Conservation (phyloP, 1,140 invertebrate species). For the Heliothis virescens region DNA sequence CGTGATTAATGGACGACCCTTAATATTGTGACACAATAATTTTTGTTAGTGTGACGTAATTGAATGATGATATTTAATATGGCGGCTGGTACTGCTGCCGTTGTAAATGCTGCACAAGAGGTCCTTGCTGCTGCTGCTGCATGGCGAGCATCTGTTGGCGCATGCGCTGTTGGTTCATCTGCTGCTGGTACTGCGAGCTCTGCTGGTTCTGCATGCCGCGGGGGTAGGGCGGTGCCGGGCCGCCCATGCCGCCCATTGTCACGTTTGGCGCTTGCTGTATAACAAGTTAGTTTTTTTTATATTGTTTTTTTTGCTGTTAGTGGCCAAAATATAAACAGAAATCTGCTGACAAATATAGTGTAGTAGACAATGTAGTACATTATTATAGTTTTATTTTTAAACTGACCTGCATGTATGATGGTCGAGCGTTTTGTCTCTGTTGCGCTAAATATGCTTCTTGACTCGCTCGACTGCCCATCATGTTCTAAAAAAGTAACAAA, state of each 20-base stretch:
- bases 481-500: constrained; percentile 71
- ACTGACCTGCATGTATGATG: constrained; percentile 85
- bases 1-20: no score
- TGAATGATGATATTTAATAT: constrained; percentile 65
- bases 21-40: no score
- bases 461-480: constrained; percentile 80
- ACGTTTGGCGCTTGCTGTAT: constrained; percentile 88
- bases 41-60: no score
- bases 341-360: no score
- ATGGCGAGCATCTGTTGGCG: constrained; percentile 88
- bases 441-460: constrained; percentile 85
- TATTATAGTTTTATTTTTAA: constrained; percentile 5
- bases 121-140: constrained; percentile 85
- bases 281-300: not conserved
- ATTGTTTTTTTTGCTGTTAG: not conserved
- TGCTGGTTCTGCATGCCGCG: constrained; percentile 85
- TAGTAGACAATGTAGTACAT: no score
- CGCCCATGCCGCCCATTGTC: constrained; percentile 89
- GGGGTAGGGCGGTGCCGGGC: constrained; percentile 88
- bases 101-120: constrained; percentile 86
- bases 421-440: constrained; percentile 82
- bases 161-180: constrained; percentile 86
- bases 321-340: not conserved
- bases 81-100: constrained; percentile 85
- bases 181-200: constrained; percentile 88